Evolutionary conservation across 2,888 invertebrate species (phyloP).

Genomic region (Hofmannophila pseudospretella): DNA sequence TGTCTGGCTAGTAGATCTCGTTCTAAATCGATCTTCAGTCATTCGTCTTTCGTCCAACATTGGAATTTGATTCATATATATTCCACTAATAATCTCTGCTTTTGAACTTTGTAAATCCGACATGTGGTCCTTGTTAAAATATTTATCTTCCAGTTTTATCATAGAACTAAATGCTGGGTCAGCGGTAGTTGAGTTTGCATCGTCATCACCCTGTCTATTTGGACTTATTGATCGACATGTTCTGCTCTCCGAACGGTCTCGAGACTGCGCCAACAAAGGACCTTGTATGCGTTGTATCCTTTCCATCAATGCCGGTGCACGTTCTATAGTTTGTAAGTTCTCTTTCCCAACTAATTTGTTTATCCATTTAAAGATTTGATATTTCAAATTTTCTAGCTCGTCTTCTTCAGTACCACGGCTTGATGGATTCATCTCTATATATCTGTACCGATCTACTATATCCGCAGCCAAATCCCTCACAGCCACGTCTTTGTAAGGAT

Average conservation of each 20-base stretch:
- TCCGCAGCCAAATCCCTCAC: slow-evolving; percentile 13
- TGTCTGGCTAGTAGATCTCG: too few species aligned
- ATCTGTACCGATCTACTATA: slow-evolving; percentile 13
- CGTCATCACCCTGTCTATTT: background rate
- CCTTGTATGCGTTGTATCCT: slow-evolving; percentile 11
- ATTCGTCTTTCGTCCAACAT: too few species aligned
- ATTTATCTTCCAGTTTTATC: too few species aligned
- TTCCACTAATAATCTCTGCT: background rate
- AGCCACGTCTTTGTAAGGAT: slow-evolving; percentile 10
- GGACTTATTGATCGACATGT: background rate
- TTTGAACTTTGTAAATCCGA: background rate
- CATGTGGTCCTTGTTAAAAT: too few species aligned
- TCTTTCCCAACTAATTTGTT: slow-evolving; percentile 13
- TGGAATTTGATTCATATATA: background rate
- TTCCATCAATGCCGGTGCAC: slow-evolving; percentile 9
- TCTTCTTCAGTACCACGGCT: slow-evolving; percentile 4
- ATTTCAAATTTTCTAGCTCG: slow-evolving; percentile 14
- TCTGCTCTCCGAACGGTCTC: too few species aligned
- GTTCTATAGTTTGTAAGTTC: slow-evolving; percentile 7
- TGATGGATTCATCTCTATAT: slow-evolving; percentile 9
- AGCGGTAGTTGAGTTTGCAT: background rate
- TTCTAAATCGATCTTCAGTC: too few species aligned
- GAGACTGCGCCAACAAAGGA: slow-evolving; percentile 3
- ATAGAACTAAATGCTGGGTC: too few species aligned
- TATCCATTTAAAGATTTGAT: slow-evolving; percentile 18